Conservation (phyloP, 2,888 invertebrate species). For the Alviniconcha strummeri region DNA sequence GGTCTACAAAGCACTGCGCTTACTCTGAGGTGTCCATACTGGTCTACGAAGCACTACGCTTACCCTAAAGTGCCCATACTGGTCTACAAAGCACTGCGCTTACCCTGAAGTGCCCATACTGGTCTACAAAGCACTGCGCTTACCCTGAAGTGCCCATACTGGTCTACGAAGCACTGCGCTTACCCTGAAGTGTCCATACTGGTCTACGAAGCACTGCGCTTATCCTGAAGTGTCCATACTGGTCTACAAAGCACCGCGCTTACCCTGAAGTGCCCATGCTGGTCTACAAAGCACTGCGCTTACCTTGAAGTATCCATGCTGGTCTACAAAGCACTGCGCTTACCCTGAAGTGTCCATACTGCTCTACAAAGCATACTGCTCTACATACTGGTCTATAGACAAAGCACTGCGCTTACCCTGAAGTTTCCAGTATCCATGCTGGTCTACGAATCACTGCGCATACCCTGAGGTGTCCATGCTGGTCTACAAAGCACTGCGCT, state of each 20-base stretch:
- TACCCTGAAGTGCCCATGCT: neutral
- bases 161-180: no score
- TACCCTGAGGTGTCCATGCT: no score
- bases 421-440: neutral
- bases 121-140: neutral
- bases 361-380: no score
- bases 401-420: neutral
- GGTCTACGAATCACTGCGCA: neutral
- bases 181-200: no score
- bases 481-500: no score
- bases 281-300: neutral
- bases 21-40: neutral
- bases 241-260: neutral
- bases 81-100: neutral
- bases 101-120: neutral
- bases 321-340: no score
- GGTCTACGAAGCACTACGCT: neutral
- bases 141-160: no score
- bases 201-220: neutral
- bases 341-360: no score
- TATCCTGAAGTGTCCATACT: neutral
- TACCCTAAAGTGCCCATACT: neutral
- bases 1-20: no score
- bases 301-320: no score
- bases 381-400: neutral